Percentiles rank a stretch among this genome's conserved stretches.
Evolutionary conservation across 2,113 vertebrate species (phyloP).

Genomic region (Vireo altiloquus): DNA sequence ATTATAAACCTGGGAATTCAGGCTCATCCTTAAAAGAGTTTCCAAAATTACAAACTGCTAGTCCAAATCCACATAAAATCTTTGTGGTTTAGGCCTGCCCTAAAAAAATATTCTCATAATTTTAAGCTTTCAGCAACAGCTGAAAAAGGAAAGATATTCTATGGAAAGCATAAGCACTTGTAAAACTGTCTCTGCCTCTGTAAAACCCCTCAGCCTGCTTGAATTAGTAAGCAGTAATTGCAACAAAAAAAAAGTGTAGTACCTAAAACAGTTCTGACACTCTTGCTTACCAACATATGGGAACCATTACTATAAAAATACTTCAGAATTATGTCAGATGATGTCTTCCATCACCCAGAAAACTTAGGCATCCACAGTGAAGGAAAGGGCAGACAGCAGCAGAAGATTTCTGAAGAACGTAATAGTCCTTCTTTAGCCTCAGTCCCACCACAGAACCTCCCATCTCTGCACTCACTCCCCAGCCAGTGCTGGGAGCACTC

Average conservation of each 20-base stretch:
- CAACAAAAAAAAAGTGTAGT: background rate
- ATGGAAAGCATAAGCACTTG: background rate
- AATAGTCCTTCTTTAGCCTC: background rate
- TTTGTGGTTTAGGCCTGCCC: background rate
- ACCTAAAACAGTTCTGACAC: background rate
- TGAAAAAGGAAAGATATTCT: background rate
- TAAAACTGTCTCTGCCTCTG: background rate
- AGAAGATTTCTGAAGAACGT: background rate
- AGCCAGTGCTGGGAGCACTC: background rate
- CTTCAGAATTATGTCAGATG: background rate
- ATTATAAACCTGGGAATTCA: background rate
- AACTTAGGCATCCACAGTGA: background rate
- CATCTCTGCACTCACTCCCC: background rate
- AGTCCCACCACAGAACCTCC: background rate
- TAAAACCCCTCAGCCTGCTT: background rate
- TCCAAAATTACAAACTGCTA: background rate
- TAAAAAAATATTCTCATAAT: background rate
- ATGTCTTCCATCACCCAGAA: background rate
- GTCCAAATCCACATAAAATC: background rate
- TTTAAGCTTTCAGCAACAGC: background rate
- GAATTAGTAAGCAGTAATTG: background rate
- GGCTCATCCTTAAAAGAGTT: background rate
- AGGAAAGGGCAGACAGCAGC: background rate
- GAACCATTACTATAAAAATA: background rate
- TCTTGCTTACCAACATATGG: background rate